Conservation (phyloP, 2,797 vertebrate genomes). For the Mastacembelus armatus region DNA sequence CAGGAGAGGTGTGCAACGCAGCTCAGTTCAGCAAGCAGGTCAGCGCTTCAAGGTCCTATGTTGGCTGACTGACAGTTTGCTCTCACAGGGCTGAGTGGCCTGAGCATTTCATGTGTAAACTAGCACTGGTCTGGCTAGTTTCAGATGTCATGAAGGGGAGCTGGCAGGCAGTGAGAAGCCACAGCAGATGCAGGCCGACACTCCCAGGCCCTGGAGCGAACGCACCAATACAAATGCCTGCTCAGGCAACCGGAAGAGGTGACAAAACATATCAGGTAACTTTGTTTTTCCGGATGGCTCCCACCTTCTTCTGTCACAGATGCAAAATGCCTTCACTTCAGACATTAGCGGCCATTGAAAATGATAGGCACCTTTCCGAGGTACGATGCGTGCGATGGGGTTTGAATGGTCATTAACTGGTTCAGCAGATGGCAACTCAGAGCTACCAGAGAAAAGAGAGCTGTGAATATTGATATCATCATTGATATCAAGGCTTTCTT, state of each 20-base stretch:
- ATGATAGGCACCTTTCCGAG: constrained; percentile 76
- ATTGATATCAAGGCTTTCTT: neutral
- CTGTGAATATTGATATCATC: constrained; percentile 28
- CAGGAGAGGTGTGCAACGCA: constrained; percentile 26
- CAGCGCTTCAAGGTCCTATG: constrained; percentile 74
- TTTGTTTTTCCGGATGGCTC: constrained; percentile 79
- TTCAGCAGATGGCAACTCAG: constrained; percentile 45
- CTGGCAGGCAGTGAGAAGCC: constrained; percentile 80
- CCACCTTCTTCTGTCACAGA: constrained; percentile 79
- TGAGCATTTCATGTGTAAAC: constrained; percentile 87
- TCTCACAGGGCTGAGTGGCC: constrained; percentile 83
- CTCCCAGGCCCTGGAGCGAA: constrained; percentile 83
- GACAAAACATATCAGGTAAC: constrained; percentile 88
- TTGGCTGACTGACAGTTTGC: constrained; percentile 79
- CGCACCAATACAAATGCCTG: constrained; percentile 75
- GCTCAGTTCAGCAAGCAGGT: constrained; percentile 75
- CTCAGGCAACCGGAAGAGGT: constrained; percentile 88
- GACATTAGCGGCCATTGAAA: constrained; percentile 71
- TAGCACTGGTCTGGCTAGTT: constrained; percentile 83
- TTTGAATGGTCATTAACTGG: constrained; percentile 62
- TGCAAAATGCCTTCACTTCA: constrained; percentile 70
- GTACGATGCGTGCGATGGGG: constrained; percentile 19
- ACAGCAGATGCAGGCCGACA: constrained; percentile 86
- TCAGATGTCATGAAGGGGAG: constrained; percentile 86
- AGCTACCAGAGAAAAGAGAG: constrained; percentile 1